phyloP scores from a whole-genome alignment of 2,113 vertebrate genomes.

The Plectropomus leopardus region DNA sequence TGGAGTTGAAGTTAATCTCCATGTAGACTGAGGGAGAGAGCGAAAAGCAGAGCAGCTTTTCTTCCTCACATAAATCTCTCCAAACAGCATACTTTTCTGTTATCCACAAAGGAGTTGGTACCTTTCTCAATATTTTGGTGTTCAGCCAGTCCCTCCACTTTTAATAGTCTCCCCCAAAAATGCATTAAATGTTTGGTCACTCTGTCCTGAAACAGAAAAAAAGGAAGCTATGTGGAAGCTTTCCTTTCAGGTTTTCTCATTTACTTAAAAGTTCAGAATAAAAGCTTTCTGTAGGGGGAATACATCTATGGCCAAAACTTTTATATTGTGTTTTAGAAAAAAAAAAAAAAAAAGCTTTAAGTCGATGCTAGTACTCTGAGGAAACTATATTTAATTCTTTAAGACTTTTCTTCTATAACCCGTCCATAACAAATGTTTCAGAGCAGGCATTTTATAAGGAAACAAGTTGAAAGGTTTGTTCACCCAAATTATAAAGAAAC shows the following conservation, averaged over 20 bases:
- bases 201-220: not conserved
- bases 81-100: not conserved
- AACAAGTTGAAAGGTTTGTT: not conserved
- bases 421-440: not conserved
- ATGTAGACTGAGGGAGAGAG: conserved; percentile 36
- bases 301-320: not conserved
- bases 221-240: not conserved
- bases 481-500: not conserved
- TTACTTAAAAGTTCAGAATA: not conserved
- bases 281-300: not conserved
- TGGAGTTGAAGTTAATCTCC: conserved; percentile 62
- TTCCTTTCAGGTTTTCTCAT: not conserved
- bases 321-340: not conserved
- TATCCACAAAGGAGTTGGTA: conserved; percentile 19
- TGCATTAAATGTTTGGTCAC: conserved; percentile 23
- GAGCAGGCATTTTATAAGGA: not conserved
- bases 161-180: conserved; percentile 15
- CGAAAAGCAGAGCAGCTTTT: conserved; percentile 4
- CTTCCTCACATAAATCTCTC: conserved; percentile 22
- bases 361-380: not conserved
- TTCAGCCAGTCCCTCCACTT: conserved; percentile 8
- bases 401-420: not conserved
- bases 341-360: not conserved
- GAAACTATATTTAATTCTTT: not conserved
- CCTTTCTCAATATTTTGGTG: conserved; percentile 19